Evolutionary conservation across 2,113 vertebrate species (phyloP).

Genomic region (Mola mola): DNA sequence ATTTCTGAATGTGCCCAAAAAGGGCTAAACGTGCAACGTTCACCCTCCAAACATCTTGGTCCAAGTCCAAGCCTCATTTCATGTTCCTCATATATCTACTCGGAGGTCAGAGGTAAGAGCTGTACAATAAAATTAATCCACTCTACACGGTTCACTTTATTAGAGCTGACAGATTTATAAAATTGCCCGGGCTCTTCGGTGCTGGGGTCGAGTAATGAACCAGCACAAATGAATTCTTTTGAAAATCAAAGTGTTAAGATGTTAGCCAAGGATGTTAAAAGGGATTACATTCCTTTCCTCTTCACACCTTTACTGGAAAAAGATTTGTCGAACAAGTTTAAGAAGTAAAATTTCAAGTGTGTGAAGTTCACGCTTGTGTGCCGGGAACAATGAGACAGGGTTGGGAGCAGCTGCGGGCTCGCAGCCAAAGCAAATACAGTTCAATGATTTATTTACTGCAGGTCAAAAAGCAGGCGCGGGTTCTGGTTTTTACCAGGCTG

Average conservation of each 20-base stretch:
- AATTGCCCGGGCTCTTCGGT: constrained; percentile 12
- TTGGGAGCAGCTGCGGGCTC: no score
- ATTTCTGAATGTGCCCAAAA: constrained; percentile 69
- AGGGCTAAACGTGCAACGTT: constrained; percentile 55
- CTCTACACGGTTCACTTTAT: constrained; percentile 61
- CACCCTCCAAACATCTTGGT: constrained; percentile 57
- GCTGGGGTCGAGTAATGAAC: constrained; percentile 42
- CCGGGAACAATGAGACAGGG: no score
- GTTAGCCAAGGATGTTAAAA: constrained; percentile 21
- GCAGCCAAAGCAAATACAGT: no score
- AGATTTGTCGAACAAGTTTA: not conserved
- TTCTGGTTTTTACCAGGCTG: no score
- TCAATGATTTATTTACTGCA: no score
- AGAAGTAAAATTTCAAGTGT: constrained; percentile 42
- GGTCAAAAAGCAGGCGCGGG: no score
- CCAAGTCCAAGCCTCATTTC: constrained; percentile 56
- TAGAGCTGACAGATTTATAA: constrained; percentile 64
- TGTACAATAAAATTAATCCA: constrained; percentile 67
- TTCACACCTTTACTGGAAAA: constrained; percentile 9
- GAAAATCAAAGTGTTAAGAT: constrained; percentile 47
- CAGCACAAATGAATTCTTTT: constrained; percentile 31
- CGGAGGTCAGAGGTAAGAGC: constrained; percentile 57
- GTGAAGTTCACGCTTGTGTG: no score
- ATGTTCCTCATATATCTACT: constrained; percentile 52
- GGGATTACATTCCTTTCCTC: constrained; percentile 17